These are phyloP conservation scores for Chamaea fasciata DNA, from an alignment of 2,113 vertebrate species.

Conservation along the genomic window DNA sequence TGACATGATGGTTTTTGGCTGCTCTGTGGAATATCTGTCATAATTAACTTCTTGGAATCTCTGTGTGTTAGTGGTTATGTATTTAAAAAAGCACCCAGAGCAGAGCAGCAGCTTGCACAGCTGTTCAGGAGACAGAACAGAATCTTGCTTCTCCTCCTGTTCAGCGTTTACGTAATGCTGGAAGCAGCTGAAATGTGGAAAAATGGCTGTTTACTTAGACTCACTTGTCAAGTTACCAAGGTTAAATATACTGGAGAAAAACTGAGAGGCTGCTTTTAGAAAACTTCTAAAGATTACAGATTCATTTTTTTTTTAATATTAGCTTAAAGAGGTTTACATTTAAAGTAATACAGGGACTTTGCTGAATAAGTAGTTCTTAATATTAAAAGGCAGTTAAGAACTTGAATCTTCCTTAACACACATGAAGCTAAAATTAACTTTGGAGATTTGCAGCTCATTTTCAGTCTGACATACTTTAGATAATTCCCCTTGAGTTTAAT, in stretches of 20 bases:
- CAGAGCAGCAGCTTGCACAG: neutral
- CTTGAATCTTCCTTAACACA: neutral
- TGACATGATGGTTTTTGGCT: neutral
- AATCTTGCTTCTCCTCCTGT: neutral
- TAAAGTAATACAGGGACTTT: neutral
- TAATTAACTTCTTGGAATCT: neutral
- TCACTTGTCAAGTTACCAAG: constrained; percentile 6
- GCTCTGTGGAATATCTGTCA: neutral
- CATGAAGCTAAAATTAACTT: constrained; percentile 22
- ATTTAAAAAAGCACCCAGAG: neutral
- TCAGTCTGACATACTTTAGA: neutral
- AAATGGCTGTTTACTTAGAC: constrained; percentile 3
- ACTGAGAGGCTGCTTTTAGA: neutral
- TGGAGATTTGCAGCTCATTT: neutral
- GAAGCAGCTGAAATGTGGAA: constrained; percentile 20
- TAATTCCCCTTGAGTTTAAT: constrained; percentile 27
- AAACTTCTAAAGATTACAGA: neutral
- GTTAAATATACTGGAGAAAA: constrained; percentile 1
- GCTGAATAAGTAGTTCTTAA: constrained; percentile 18
- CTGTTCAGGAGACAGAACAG: neutral
- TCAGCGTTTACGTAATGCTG: constrained; percentile 19
- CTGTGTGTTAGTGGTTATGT: neutral
- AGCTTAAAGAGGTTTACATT: neutral
- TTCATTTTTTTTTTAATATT: neutral
- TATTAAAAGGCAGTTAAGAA: constrained; percentile 34